Evolutionary conservation across 2,113 vertebrate genomes (phyloP), one percentile per base, ranked within the genome.

Genomic region (Triplophysa rosa): DNA sequence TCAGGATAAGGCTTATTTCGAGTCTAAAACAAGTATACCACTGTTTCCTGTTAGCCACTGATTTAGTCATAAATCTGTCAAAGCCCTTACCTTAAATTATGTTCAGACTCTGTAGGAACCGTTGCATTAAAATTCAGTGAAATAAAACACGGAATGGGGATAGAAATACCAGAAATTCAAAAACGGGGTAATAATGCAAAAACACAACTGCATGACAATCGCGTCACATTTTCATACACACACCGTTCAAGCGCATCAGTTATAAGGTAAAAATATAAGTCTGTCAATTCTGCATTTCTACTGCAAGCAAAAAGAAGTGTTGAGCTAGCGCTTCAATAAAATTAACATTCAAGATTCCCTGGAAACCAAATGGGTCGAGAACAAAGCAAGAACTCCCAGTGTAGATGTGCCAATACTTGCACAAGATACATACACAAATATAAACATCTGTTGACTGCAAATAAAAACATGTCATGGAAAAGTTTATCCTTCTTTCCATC

Each of bases 361-460:
- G 58, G 64, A 69, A 75, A 66, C 73, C 59, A n/a, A 77, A 81
- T 26, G 16, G 26, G 26, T 79, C 33, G 61, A 40, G 68, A 49
- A 73, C 58, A 69, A 79, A 69, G 70, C 66, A 40, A 78, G 73
- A 63, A 62, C 66, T 84, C 64, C 45, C 64, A 29, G 40, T 49
- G 71, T 74, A 56, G 64, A 64, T 52, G 69, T 78, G 73, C 66
- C 13, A 21, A 78, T 52, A 66, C 42, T 42, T 63, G 73, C 71
- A 74, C 49, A 69, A 58, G 58, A 58, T 21, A 82, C 76, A 64
- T 79, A 69, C 77, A 84, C 70, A 84, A 71, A 82, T 84, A 82
- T 79, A 84, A 67, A 84, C 83, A 82, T 82, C 76, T 79, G 76
- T 24, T 76, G 66, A 78, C 72, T 49, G 64, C 77, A 69, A 77